These are phyloP conservation scores for Chitala chitala DNA, from an alignment of 2,113 vertebrate species.

Conservation along the genomic window DNA sequence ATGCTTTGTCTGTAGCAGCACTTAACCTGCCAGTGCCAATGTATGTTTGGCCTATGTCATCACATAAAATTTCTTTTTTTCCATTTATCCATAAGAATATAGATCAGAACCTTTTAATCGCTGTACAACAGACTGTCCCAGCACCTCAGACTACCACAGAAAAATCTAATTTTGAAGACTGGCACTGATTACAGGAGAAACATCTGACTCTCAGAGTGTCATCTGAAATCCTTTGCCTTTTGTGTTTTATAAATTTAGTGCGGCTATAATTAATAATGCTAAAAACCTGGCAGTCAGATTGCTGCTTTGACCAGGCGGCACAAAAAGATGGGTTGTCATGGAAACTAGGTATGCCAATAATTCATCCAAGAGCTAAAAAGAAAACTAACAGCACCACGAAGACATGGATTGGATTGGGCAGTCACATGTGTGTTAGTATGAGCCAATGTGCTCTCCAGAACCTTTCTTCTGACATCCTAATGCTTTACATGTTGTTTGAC, in stretches of 20 bases:
- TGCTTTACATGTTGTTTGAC: neutral
- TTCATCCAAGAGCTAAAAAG: slow-evolving; percentile 30
- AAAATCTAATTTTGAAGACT: neutral
- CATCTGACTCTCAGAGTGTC: neutral
- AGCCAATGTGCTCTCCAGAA: slow-evolving; percentile 21
- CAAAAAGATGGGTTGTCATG: slow-evolving; percentile 41
- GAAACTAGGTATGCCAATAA: slow-evolving; percentile 45
- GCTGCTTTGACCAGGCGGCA: slow-evolving; percentile 32
- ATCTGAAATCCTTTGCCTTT: slow-evolving; percentile 7
- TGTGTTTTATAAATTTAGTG: slow-evolving; percentile 21
- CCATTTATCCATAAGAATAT: neutral
- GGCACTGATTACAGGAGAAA: neutral
- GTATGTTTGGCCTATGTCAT: no score
- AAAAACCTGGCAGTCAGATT: slow-evolving; percentile 33
- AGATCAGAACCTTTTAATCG: slow-evolving; percentile 1
- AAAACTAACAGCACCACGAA: slow-evolving; percentile 23
- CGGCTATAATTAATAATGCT: slow-evolving; percentile 41
- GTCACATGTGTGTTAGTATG: slow-evolving; percentile 17
- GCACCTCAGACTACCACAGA: neutral
- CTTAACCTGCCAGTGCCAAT: no score
- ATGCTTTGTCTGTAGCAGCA: no score
- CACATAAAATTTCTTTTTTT: no score
- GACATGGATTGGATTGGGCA: slow-evolving; percentile 27
- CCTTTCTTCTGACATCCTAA: neutral
- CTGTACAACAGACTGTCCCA: neutral